A percentile compares a stretch with the other conserved stretches of the same genome.
phyloP scores from a whole-genome alignment of 2,113 vertebrate genomes.

The Podocnemis expansa region DNA sequence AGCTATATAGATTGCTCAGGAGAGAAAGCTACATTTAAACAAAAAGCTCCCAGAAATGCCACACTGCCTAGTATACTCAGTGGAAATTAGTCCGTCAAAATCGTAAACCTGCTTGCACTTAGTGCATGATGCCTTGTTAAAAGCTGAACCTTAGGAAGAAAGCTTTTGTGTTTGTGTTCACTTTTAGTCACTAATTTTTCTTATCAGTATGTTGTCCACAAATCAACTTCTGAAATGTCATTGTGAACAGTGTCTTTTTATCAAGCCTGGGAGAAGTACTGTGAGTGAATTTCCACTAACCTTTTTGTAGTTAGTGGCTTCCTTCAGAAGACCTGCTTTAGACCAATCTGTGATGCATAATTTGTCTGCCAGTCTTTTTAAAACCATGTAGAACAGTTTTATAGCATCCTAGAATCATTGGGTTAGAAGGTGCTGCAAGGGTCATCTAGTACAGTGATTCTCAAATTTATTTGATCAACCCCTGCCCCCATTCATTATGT shows the following conservation, averaged over 20 bases:
- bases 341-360: not conserved
- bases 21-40: not conserved
- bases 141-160: not conserved
- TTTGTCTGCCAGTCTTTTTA: not conserved
- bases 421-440: not conserved
- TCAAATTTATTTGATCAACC: not conserved
- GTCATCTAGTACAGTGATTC: not conserved
- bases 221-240: not conserved
- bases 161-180: not conserved
- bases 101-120: fast-evolving
- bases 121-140: not conserved
- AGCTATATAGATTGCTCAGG: not conserved
- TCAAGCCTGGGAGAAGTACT: not conserved
- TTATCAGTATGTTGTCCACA: not conserved
- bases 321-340: not conserved
- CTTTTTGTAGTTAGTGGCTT: not conserved
- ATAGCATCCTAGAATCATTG: not conserved
- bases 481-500: not conserved
- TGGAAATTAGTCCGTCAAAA: fast-evolving
- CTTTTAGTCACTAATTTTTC: not conserved
- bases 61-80: not conserved
- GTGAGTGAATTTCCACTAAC: not conserved
- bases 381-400: not conserved
- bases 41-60: not conserved
- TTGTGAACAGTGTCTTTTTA: not conserved